Conservation (phyloP, 2,888 invertebrate species). For the Electrophaes corylata region DNA sequence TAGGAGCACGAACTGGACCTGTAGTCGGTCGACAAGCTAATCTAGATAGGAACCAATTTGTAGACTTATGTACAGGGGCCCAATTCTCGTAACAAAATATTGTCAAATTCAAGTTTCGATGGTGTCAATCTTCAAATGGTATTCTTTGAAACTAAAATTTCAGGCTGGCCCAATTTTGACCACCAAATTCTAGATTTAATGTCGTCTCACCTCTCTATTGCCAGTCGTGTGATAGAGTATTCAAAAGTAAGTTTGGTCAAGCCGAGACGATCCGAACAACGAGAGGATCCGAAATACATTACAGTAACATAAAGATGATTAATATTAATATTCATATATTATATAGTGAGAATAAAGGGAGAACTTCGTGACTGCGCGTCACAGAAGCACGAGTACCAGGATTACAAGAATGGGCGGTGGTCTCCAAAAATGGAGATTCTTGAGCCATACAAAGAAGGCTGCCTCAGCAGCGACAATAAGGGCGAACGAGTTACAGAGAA, state of each 20-base stretch:
- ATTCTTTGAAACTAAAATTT: too few species aligned
- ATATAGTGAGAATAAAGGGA: constrained; percentile 84
- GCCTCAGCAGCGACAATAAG: constrained; percentile 86
- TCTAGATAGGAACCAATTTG: constrained; percentile 19
- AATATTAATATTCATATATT: constrained; percentile 8
- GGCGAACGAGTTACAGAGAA: constrained; percentile 85
- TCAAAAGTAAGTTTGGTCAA: too few species aligned
- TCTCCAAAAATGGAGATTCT: constrained; percentile 86
- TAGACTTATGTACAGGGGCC: too few species aligned
- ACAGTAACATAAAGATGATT: neutral
- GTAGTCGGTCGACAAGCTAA: constrained; percentile 6
- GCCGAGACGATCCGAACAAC: too few species aligned
- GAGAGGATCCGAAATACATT: neutral
- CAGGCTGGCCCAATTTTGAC: too few species aligned
- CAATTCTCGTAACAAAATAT: too few species aligned
- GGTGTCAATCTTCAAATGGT: too few species aligned
- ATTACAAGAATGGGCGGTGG: constrained; percentile 87
- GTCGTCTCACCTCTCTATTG: too few species aligned
- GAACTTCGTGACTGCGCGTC: constrained; percentile 89
- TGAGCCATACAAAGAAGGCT: constrained; percentile 89
- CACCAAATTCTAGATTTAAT: too few species aligned
- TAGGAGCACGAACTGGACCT: constrained; percentile 7
- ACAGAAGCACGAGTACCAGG: constrained; percentile 87
- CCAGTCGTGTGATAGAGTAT: too few species aligned
- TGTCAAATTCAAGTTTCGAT: too few species aligned